Evolutionary conservation across 30 jellyfish, hydroid and myxozoan species (phyloP).

Genomic region (Clytia hemisphaerica): DNA sequence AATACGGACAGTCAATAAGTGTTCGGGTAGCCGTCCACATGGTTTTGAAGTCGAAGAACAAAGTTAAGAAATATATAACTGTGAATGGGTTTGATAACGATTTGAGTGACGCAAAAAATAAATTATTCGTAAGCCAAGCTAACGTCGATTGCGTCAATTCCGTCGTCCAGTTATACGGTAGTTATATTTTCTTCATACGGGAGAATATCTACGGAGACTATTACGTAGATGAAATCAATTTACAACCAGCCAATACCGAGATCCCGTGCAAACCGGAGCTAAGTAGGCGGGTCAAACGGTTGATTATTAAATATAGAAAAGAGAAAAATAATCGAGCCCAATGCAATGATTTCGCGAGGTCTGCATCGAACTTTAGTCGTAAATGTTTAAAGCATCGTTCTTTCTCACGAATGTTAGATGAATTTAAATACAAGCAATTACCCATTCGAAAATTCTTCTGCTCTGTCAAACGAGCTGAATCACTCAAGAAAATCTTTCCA

Average conservation of each 20-base stretch:
- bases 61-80: neutral
- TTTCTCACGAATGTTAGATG: neutral
- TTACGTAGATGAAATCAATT: conserved; percentile 10
- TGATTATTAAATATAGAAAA: neutral
- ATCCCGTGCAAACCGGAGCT: conserved; percentile 1
- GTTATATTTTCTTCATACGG: neutral
- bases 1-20: neutral
- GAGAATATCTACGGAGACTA: conserved; percentile 3
- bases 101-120: neutral
- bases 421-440: conserved; percentile 12
- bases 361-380: neutral
- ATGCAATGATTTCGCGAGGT: conserved; percentile 10
- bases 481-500: too few species aligned
- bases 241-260: conserved; percentile 14
- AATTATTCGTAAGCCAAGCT: neutral
- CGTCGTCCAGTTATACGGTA: conserved; percentile 18
- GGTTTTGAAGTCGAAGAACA: conserved; percentile 5
- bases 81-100: conserved; percentile 20
- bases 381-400: neutral
- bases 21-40: conserved; percentile 27
- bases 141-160: conserved; percentile 22
- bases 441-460: too few species aligned
- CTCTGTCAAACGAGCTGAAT: too few species aligned
- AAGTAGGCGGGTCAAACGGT: neutral
- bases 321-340: neutral